Conservation (phyloP, 2,888 invertebrate genomes). For the Deilephila elpenor region DNA sequence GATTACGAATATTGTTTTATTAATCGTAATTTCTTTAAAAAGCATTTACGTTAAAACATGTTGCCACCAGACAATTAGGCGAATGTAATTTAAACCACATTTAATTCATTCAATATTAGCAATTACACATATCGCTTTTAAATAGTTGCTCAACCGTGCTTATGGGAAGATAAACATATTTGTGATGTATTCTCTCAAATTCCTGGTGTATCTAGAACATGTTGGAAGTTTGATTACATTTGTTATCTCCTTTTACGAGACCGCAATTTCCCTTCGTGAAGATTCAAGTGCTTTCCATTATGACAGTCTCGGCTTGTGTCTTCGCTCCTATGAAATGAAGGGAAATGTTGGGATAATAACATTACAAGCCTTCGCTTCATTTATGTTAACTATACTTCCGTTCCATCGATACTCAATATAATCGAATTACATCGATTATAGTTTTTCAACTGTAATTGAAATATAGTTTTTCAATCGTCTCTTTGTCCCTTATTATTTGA, state of each 20-base stretch:
- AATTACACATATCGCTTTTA: neutral
- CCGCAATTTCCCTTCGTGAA: constrained; percentile 57
- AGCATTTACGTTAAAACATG: too few relatives aligned
- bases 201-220: constrained; percentile 31
- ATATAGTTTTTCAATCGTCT: neutral
- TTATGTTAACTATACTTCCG: constrained; percentile 37
- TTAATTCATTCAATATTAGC: too few relatives aligned
- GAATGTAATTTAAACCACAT: too few relatives aligned
- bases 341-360: constrained; percentile 61
- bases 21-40: neutral
- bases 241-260: constrained; percentile 47
- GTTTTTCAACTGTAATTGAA: neutral
- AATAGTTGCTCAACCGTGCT: neutral
- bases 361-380: constrained; percentile 46
- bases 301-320: constrained; percentile 46
- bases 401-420: too few relatives aligned
- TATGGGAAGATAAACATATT: neutral
- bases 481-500: too few relatives aligned
- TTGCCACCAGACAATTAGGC: too few relatives aligned
- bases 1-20: neutral
- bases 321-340: constrained; percentile 47
- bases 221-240: constrained; percentile 42
- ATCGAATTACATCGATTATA: neutral
- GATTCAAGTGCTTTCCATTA: constrained; percentile 58
- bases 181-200: neutral